Evolutionary conservation across 2,797 vertebrate species (phyloP), one percentile per base, ranked within the genome.

Genomic region (Typhlichthys eigenmanni): DNA sequence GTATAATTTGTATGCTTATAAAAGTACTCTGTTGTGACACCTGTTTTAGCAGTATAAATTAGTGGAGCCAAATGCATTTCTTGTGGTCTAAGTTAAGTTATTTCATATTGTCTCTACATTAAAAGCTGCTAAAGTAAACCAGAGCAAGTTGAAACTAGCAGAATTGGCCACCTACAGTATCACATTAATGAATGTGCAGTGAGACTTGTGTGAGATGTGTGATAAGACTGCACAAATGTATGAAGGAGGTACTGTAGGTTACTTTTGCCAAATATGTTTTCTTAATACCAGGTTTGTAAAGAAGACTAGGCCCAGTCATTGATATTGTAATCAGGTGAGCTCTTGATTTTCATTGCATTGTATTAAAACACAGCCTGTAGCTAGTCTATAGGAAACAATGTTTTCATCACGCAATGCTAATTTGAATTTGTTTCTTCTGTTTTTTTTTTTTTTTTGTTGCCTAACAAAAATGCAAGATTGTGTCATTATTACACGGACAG

Each of bases 401-500:
- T 43, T 43, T 43, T 29, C 38, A 43, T 43, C 38, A 43, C 9
- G 9, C 38, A 43, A 8, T 43, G 8, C 38, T 43, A 4, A 43
- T 43, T 43, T 9, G 8, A 7, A 43, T 43, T 8, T 9, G 38
- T 9, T 43, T 43, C 38, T 43, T 43, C 38, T 43, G 38, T 38
- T 38, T 38, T 38, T 7, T 6, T 1, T 6, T 1, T 43, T 43
- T 8, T 7, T 29, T 4, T 1, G 38, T 43, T 43, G 57, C 38
- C 29, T 11, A 59, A 60, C 63, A 49, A 32, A 74, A 62, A 19
- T 53, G 1, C 53, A 75, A 68, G 51, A 76, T 74, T 38, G 13
- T 55, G 14, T 56, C 77, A 83, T 68, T 29, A 72, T 78, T 66
- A 69, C 50, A 58, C 52, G 5, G 17, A 9, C 65, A 46, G 38